Evolutionary conservation across 1,140 invertebrate species (phyloP), one percentile per base, ranked within the genome.

Genomic region (Mylabris phalerata): DNA sequence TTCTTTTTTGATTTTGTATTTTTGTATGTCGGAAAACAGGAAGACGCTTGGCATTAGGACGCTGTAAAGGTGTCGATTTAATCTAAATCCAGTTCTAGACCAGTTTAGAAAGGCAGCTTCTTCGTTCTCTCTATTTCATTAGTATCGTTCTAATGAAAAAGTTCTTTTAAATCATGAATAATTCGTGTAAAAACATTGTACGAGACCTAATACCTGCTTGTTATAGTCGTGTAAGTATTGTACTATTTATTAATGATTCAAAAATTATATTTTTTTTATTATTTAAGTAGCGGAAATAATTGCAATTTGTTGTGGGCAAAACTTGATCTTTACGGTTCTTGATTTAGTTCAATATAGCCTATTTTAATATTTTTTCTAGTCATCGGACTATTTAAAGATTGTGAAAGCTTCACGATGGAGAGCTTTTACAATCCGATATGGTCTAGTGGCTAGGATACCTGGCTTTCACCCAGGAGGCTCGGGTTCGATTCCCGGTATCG

Each of bases 371-470:
- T 32, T 4, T 32, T 32, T 32, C 19, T 19, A 19, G 1, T 19
- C 19, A 19, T 19, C 19, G 19, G 19, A 19, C 19, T 19, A 2
- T 19, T 19, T 19, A 19, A 19, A 19, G 19, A 19, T 19, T 19
- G 32, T 32, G 32, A 32, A 7, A 5, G 32, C 19, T 32, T 5
- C 32, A 32, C 4, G 4, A 32, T 4, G 32, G 7, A 32, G 7
- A 32, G 32, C 7, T 32, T 32, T 32, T 42, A 39, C 9, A 3
- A 55, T 67, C 67, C 67, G 67, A 67, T 68, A 68, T 68, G 67
- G 67, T 68, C 67, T 68, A 68, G 67, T 68, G 67, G 67, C 67
- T 68, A 68, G 67, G 67, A 68, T 68, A 68, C 65, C 67, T 68
- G 67, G 67, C 67, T 66, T 65, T 68, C 65, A 68, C 67, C 67